Evolutionary conservation across 2,797 vertebrate species (phyloP), one percentile per base, ranked within the genome.

Genomic region (Galago senegalensis): DNA sequence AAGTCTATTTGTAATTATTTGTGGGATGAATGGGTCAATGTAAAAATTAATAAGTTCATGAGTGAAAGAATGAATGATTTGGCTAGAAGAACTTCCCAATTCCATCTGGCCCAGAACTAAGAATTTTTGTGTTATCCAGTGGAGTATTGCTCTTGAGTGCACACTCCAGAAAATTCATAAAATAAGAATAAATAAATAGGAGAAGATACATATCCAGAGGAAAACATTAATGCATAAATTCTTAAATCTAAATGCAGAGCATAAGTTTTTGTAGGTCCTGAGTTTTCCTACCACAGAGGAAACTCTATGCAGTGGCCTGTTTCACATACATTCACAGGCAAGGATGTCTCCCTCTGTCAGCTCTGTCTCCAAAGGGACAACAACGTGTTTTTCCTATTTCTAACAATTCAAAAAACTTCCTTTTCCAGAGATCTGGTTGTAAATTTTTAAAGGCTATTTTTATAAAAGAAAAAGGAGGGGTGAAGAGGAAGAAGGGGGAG

Each of bases 11-110:
- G 21, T 83, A 96, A 58, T 79, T 65, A 69, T 83, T 89, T 69
- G 43, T 77, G 91, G 63, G 58, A 79, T 65, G 63, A 96, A 92
- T 27, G 25, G 88, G 31, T 87, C 46, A 88, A 34, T 81, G 25
- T 40, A 4, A 27, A 89, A 72, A 85, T 84, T 43, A 76, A 75
- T 84, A 37, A 87, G 80, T 72, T 16, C 3, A 31, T 60, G 18
- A 31, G 17, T 31, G 61, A 86, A 16, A 69, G 14, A 85, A 70
- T 70, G 75, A 75, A 27, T 77, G 69, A 81, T 81, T 88, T 75
- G 14, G 13, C 75, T 75, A n/a, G 10, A 60, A 77, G 31, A 75
- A 16, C 46, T 53, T 93, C 49, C 17, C 58, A 79, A 29, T 40
- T 3, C 40, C 31, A 69, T 60, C 21, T 3, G 87, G 18, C 31